Percentiles rank a stretch among this genome's conserved stretches.
These are phyloP conservation scores for Microtus ochrogaster DNA, from an alignment of 2,113 vertebrate genomes.

Conservation along the genomic window DNA sequence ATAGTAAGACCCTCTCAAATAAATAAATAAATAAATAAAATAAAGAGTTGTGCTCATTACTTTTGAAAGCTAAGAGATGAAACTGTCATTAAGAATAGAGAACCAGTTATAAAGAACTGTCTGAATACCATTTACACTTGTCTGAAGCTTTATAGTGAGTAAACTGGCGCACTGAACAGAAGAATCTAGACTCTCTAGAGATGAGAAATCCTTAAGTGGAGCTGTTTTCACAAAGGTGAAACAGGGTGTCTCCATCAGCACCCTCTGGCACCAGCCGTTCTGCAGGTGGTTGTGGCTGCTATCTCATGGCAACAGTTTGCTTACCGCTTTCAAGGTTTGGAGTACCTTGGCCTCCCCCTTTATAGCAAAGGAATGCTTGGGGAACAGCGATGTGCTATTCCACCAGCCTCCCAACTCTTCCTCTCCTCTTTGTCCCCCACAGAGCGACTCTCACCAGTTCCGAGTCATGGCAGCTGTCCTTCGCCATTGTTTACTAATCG, in stretches of 20 bases:
- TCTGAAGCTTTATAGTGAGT: conserved; percentile 43
- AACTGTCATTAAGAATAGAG: not conserved
- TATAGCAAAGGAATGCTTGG: not conserved
- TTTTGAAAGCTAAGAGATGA: conserved; percentile 54
- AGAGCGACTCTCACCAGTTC: conserved; percentile 96
- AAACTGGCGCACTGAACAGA: not conserved
- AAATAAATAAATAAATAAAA: too few species aligned
- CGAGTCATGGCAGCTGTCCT: conserved; percentile 94
- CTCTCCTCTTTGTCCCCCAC: conserved; percentile 82
- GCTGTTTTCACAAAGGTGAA: not conserved
- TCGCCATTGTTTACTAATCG: conserved; percentile 95
- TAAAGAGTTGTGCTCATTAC: not conserved
- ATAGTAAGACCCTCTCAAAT: not conserved
- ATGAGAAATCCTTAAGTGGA: not conserved
- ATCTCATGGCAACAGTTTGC: not conserved
- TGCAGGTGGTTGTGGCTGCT: not conserved
- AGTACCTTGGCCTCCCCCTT: not conserved
- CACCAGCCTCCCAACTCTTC: conserved; percentile 71
- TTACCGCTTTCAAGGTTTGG: not conserved
- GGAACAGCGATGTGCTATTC: not conserved
- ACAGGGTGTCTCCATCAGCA: not conserved
- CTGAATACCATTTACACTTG: not conserved
- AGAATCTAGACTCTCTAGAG: conserved; percentile 11
- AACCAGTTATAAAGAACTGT: not conserved
- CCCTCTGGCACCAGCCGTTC: not conserved